phyloP scores from a whole-genome alignment of 2,888 invertebrate species.

The Catocala sponsa region DNA sequence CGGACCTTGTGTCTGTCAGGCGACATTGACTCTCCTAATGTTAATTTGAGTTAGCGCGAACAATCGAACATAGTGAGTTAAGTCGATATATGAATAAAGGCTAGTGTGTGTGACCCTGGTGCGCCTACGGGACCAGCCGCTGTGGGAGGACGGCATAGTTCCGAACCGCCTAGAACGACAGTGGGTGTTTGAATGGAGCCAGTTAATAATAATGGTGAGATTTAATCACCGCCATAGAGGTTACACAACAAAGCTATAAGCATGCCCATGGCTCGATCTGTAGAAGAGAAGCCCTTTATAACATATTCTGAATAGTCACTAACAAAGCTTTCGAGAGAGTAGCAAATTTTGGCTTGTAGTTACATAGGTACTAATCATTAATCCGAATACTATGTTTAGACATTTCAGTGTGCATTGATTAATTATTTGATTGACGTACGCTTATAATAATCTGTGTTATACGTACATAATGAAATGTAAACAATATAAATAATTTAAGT shows the following conservation, averaged over 20 bases:
- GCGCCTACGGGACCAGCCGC: constrained; percentile 86
- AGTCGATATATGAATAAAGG: constrained; percentile 80
- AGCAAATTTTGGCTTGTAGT: constrained; percentile 70
- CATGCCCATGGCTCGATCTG: constrained; percentile 78
- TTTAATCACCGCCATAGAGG: constrained; percentile 86
- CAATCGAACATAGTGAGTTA: constrained; percentile 82
- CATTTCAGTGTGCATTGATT: constrained; percentile 35
- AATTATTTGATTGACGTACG: constrained; percentile 37
- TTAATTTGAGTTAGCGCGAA: constrained; percentile 82
- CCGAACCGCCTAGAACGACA: constrained; percentile 83
- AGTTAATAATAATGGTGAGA: constrained; percentile 88
- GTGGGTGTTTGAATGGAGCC: constrained; percentile 88
- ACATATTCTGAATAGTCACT: constrained; percentile 75
- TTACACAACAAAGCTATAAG: constrained; percentile 84
- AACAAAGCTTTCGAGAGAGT: constrained; percentile 75
- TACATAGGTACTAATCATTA: constrained; percentile 71
- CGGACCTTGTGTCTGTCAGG: constrained; percentile 77
- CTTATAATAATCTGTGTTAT: constrained; percentile 26
- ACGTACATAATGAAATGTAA: constrained; percentile 3
- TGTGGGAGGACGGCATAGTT: constrained; percentile 88
- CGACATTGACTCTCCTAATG: constrained; percentile 84
- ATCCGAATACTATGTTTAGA: constrained; percentile 50
- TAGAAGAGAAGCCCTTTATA: constrained; percentile 67
- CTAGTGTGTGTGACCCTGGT: constrained; percentile 84
- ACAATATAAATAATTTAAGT: constrained; percentile 10